Evolutionary conservation across 2,888 invertebrate genomes (phyloP).

Genomic region (Erannis defoliaria): DNA sequence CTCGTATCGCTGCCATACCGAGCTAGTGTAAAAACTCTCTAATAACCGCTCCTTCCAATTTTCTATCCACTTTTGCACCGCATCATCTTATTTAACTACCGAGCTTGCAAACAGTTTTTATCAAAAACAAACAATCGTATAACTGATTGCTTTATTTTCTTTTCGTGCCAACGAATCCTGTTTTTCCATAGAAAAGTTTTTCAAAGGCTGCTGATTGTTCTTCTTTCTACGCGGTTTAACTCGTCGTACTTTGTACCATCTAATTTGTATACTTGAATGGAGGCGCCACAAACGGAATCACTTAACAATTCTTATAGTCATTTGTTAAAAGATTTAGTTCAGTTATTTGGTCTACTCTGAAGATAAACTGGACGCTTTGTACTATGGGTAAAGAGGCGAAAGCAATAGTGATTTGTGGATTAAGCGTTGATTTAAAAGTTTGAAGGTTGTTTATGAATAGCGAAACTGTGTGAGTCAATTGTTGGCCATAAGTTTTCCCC

Average conservation of each 20-base stretch:
- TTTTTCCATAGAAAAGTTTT: constrained; percentile 26
- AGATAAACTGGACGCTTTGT: background rate
- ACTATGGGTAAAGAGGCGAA: constrained; percentile 23
- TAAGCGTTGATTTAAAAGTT: constrained; percentile 1
- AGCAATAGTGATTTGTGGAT: constrained; percentile 16
- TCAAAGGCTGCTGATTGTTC: constrained; percentile 36
- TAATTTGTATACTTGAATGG: background rate
- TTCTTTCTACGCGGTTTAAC: constrained; percentile 34
- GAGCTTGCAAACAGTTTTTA: constrained; percentile 54
- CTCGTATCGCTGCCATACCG: no score
- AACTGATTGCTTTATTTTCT: constrained; percentile 71
- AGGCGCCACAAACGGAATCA: background rate
- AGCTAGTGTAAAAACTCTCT: no score
- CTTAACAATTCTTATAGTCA: no score
- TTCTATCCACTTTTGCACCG: constrained; percentile 32
- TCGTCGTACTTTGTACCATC: constrained; percentile 20
- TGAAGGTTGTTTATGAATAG: no score
- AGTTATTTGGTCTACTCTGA: background rate
- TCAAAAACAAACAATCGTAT: constrained; percentile 66
- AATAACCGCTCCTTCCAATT: background rate
- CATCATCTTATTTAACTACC: constrained; percentile 53
- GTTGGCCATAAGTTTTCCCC: no score
- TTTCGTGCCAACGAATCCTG: constrained; percentile 24
- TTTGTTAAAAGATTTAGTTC: background rate
- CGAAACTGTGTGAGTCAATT: no score